Base-by-base conservation (phyloP, 2,888 invertebrate genomes). In the Crossocerus cetratus region DNA sequence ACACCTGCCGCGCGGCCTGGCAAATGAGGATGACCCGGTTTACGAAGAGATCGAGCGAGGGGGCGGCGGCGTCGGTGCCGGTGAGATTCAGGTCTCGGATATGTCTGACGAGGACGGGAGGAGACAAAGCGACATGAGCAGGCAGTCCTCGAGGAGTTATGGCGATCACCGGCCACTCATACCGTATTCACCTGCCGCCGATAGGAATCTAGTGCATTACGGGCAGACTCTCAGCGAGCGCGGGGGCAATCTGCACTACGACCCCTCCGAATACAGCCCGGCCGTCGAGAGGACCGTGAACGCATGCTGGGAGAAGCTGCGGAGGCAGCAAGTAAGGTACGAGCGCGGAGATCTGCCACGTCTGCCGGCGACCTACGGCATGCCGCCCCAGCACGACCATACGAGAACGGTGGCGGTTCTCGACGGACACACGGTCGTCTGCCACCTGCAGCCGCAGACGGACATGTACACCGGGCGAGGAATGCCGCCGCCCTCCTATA, bases 371-470 rank as follows among this genome's bases (percentile, higher is more conserved):
- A 66, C 32, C 11, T 88, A 88, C 78, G 87, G 85, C 2, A 75
- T 86, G 20, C 84, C 87, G 16, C 83, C 82, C 13, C 86, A 86
- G 59, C 88, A 86, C 72, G 90, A 90, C 65, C 90, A 89, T 77
- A 88, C 89, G 73, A 83, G 90, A 69, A 89, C 89, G 23, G 95
- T 96, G 32, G 96, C 96, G 14, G 96, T 96, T 74, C 91, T 96
- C 65, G 96, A 96, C 88, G 96, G 96, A 57, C 94, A 94, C 86
- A 96, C 96, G 73, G 96, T 97, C 71, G 95, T 96, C 69, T 96
- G 96, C 90, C 96, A 96, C 88, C 90, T 96, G 84, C 96, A 96
- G 89, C 96, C 96, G 49, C 94, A 92, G 68, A 87, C 90, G 72
- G 91, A 91, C 84, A 91, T 92, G 86, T 92, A 92, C 84, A 91